Evolutionary conservation across 2,888 invertebrate species (phyloP), one percentile per base, ranked within the genome.

Genomic region (Temnothorax rugatulus): DNA sequence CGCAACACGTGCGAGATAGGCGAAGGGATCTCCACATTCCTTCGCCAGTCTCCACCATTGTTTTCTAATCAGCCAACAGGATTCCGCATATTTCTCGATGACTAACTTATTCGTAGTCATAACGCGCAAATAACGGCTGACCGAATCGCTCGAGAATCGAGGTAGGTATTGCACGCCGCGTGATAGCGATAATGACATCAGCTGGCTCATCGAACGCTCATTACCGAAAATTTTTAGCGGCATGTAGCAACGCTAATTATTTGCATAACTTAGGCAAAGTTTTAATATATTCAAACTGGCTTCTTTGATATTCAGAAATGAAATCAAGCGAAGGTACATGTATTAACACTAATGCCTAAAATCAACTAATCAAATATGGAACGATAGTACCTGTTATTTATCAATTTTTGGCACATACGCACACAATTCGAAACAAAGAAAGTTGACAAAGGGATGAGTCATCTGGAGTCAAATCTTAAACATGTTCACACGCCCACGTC

Each of bases 71-170:
- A 47, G 13, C 47, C 41, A 29, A 5, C 44, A 52, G 47, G 63
- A 79, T 66, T 63, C 68, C 61, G 82, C 47, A 66, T 76, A 71
- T 54, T 73, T 63, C 57, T 47, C 34, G 76, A 85, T 83, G 84
- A 85, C 81, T 85, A 87, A 87, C 82, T 87, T 34, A 34, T 52
- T 29, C 71, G 61, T 61, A 77, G 54, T 38, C 47, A 64, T 29
- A 54, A 64, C 64, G 34, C 66, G 21, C 38, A 79, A 71, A 57
- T 79, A 79, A 57, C 21, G 4, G 25, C 47, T 68, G 44, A 57
- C 29, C 11, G 57, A 79, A 79, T 69, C 69, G 44, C 25, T 21
- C 18, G 21, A 57, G 47, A 68, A 8, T 52, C 57, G 18, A 54
- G 21, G 34, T 34, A 54, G 21, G 34, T 34, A 29, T 54, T 59